phyloP scores from a whole-genome alignment of 2,888 invertebrate genomes.

The Torymus aiolomorphi region DNA sequence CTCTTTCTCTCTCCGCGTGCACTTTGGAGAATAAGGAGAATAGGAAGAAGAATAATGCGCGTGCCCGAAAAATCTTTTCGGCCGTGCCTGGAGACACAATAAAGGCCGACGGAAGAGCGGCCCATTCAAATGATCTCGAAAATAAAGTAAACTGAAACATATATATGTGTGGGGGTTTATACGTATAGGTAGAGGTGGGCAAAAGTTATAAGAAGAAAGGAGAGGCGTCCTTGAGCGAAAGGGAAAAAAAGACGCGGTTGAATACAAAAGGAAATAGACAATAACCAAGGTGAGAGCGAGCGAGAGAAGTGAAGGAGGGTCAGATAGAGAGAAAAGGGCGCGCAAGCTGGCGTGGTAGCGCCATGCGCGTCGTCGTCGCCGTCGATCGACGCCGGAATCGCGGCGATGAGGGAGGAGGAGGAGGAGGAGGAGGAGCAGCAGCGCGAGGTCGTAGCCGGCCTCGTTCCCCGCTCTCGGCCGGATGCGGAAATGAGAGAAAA shows the following conservation, averaged over 20 bases:
- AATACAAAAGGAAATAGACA: conserved; percentile 41
- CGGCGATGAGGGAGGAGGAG: conserved; percentile 34
- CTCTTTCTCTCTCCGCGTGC: no score
- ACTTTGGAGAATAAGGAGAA: neutral
- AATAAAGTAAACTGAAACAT: conserved; percentile 9
- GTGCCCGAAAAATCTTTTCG: neutral
- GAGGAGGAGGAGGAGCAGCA: conserved; percentile 3
- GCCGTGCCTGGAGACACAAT: neutral
- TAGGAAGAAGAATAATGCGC: neutral
- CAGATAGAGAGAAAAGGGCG: neutral
- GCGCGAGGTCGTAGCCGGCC: conserved; percentile 20
- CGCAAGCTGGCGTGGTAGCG: neutral
- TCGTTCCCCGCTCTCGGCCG: conserved; percentile 29
- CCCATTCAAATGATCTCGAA: conserved; percentile 1
- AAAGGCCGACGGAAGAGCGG: neutral
- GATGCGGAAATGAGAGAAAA: conserved; percentile 35
- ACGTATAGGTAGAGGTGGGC: no score
- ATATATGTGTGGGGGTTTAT: no score
- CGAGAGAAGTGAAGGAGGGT: conserved; percentile 5
- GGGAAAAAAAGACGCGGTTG: conserved; percentile 6
- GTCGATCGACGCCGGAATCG: conserved; percentile 51
- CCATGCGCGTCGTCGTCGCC: conserved; percentile 39
- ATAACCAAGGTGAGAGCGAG: conserved; percentile 20
- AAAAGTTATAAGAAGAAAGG: neutral
- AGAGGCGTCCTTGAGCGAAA: conserved; percentile 33